Evolutionary conservation across 2,888 invertebrate genomes (phyloP).

Genomic region (Seladonia tumulorum): DNA sequence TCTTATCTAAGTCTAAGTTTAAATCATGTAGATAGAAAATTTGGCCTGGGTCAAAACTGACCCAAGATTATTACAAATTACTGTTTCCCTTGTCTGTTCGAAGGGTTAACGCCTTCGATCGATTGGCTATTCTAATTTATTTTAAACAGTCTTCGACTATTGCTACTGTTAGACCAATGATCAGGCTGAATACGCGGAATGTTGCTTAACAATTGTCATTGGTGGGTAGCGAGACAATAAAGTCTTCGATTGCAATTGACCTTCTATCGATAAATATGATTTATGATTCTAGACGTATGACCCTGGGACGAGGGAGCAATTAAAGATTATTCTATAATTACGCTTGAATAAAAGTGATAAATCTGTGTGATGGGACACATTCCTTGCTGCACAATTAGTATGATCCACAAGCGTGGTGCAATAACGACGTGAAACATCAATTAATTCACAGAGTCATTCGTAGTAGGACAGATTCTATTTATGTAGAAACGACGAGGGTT

Average conservation of each 20-base stretch:
- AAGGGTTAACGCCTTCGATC: too few species aligned
- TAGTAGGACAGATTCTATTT: too few species aligned
- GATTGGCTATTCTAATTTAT: background rate
- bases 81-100: too few species aligned
- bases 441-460: too few species aligned
- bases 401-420: background rate
- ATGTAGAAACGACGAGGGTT: too few species aligned
- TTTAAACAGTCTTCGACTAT: background rate
- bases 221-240: background rate
- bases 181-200: background rate
- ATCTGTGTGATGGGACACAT: background rate
- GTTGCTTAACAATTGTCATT: background rate
- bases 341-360: background rate
- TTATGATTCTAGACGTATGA: background rate
- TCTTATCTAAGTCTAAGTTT: too few species aligned
- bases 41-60: too few species aligned
- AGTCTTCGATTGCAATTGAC: background rate
- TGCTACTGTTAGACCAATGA: background rate
- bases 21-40: too few species aligned
- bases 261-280: background rate
- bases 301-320: background rate
- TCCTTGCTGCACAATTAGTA: background rate
- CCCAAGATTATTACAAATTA: too few species aligned
- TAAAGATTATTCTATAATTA: conserved; percentile 4
- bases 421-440: background rate